A percentile compares a stretch with the other conserved stretches of the same genome.
Evolutionary conservation across 2,113 vertebrate genomes (phyloP).

Genomic region (Cettia cetti): DNA sequence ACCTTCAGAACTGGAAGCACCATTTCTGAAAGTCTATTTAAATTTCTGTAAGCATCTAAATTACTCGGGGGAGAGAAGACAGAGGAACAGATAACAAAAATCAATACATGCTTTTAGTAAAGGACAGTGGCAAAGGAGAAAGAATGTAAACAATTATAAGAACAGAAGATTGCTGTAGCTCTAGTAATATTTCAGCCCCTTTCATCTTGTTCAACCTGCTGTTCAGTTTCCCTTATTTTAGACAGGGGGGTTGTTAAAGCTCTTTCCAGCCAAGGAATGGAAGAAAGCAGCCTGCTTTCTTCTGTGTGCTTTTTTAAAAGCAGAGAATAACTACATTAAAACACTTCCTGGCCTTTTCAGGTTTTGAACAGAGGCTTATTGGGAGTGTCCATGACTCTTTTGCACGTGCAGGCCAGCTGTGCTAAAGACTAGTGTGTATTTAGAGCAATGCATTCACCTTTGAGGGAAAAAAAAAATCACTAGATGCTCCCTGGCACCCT

Average conservation of each 20-base stretch:
- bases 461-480: not conserved
- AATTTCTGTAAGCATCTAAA: slow-evolving; percentile 1
- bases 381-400: not conserved
- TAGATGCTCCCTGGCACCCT: not conserved
- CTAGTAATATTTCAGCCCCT: not conserved
- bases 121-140: not conserved
- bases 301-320: not conserved
- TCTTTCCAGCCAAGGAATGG: not conserved
- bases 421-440: not conserved
- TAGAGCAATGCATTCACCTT: not conserved
- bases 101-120: not conserved
- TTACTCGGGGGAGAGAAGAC: not conserved
- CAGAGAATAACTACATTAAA: not conserved
- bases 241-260: not conserved
- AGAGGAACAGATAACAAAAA: not conserved
- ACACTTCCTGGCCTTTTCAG: not conserved
- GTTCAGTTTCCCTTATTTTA: not conserved
- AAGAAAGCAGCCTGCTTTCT: not conserved
- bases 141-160: not conserved
- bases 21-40: not conserved
- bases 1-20: not conserved
- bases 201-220: not conserved
- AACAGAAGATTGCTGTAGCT: not conserved
- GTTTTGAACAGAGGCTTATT: not conserved
- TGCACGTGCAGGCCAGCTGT: not conserved